Evolutionary conservation across 2,888 invertebrate genomes (phyloP), one percentile per base, ranked within the genome.

Genomic region (Stenotaenia linearis): DNA sequence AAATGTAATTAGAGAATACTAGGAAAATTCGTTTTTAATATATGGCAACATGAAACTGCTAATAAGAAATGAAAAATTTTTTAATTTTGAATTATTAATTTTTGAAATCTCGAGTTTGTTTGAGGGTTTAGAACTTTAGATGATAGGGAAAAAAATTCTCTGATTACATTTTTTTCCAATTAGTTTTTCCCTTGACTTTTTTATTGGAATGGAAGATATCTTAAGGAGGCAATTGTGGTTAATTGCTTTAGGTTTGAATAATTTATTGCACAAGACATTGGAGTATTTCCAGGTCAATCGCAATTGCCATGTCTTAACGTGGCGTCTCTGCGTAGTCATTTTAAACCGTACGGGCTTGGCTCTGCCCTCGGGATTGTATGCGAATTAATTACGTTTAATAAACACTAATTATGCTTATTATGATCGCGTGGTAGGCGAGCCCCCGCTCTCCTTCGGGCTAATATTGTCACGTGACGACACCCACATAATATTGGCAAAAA

Each of bases 311-410:
- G 61, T 61, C 61, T 23, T 61, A 61, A 61, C 61, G 61, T 61
- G 61, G 61, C 61, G 61, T 61, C 61, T 61, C 61, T 61, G 61
- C 61, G 61, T 23, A 61, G 61, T 61, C 61, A 61, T 61, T 61
- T 61, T 61, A 61, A 61, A 61, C 61, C 61, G 61, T 61, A 61
- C 61, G 61, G 61, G 61, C 61, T 61, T 61, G 61, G 61, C 61
- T 61, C 61, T 61, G 61, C 61, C 61, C 61, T 61, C 61, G 61
- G 61, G 61, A 61, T 61, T 61, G 61, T 61, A 61, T 61, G 61
- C 61, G 61, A 61, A 61, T 61, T 61, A 61, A 61, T 61, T 61
- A 61, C 61, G 61, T 61, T 61, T 61, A 61, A 61, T 61, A 61
- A 61, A 61, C 61, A 61, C 61, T 61, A 61, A 61, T 61, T 61